Base-by-base conservation (phyloP, 2,888 invertebrate species). In the Aleiodes testaceus region DNA sequence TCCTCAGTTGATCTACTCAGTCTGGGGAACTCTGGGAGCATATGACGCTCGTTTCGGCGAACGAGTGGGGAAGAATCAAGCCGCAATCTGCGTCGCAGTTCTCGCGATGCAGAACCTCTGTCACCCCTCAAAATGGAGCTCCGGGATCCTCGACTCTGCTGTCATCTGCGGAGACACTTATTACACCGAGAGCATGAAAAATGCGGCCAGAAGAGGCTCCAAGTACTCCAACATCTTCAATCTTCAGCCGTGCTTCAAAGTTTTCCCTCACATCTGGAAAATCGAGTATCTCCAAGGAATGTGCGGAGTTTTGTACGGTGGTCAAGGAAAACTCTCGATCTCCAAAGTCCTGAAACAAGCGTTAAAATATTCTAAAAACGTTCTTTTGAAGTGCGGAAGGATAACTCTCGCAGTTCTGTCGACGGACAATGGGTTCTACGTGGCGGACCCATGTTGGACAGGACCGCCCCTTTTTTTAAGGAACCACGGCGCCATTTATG, bases 11-110 rank as follows among this genome's bases (percentile, higher is more conserved):
- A 81, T 87, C 7, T 85, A 84, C 47, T 87, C 87, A 0, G 61
- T 85, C 1, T 87, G 87, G 85, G 86, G 87, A 0, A 86, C 84
- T 0, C 67, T 87, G 1, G 83, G 87, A 0, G 75, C 81, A 0
- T 83, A 84, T 55, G 84, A 86, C 72, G 66, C 75, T 0, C 76
- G 80, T 47, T 87, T 86, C 53, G 83, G 80, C 1, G 74, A 78
- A 1, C 75, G 80, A 0, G 82, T 76, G 1, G 87, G 87, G 0
- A 84, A 79, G 36, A 86, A 85, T 71, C 82, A 82, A 36, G 79
- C 79, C 4, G 87, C 84, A 0, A 84, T 87, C 52, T 82, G 81
- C 53, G 76, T 87, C 0, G 80, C 81, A 0, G 69, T 80, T 1
- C 42, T 87, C 0, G 83, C 85, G 0, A 80, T 85, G 80, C 81